Base-by-base conservation (phyloP, 1,140 invertebrate genomes). In the Temnothorax nylanderi region DNA sequence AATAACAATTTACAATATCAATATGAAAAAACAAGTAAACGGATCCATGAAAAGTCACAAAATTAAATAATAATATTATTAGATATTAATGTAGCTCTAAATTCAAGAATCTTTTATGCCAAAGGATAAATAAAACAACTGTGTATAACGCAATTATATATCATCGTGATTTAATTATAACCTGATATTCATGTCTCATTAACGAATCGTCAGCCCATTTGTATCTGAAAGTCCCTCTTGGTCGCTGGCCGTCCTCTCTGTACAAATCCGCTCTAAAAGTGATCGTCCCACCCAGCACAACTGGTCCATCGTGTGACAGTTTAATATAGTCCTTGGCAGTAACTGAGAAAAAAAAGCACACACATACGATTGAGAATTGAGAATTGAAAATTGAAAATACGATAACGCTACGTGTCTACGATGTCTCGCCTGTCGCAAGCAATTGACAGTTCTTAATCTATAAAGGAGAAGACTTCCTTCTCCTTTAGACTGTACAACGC, bases 231-330 rank as follows among this genome's bases (percentile, higher is more conserved):
- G 51, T 90, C 94, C 95, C 62, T 88, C 13, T 13, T 18, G 95
- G 94, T 84, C 95, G 92, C 2, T 82, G 47, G 6, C 94, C 95
- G 84, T 95, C 86, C 54, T 93, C 91, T 26, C 94, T 93, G 64
- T 94, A 94, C 7, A 97, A 92, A 87, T 96, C 95, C n/a, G 97
- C 97, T 90, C 93, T 96, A 91, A 97, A 97, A 69, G 96, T 96
- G 56, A 97, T 96, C 82, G 95, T 96, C 11, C 96, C 96, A 49
- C 97, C 97, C 65, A 96, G 92, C n/a, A 97, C 96, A 37, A 96
- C 96, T 85, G 97, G 97, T 26, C 96, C 96, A 95, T 97, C 95
- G 65, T 96, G 95, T 1, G 92, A 92, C 51, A 97, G 87, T 86
- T 88, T 92, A 32, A 96, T 92, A 86, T 93, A 89, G 7, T 85